Evolutionary conservation across 2,797 vertebrate genomes (phyloP).

Genomic region (Schizopygopsis pylzovi): DNA sequence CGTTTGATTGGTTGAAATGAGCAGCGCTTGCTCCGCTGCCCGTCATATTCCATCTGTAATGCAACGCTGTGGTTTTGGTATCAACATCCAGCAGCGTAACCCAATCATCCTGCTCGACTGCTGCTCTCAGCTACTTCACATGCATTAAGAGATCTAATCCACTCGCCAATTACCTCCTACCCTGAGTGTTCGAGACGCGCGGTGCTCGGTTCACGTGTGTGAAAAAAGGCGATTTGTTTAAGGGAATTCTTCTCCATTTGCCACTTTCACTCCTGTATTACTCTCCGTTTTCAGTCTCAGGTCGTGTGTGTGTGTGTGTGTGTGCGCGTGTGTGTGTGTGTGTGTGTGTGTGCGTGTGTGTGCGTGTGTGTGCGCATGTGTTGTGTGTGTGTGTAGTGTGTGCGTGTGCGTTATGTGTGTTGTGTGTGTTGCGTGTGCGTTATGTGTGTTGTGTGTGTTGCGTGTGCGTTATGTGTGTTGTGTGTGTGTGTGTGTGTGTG

Average conservation of each 20-base stretch:
- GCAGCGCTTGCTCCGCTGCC: constrained; percentile 32
- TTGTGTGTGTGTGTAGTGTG: not conserved
- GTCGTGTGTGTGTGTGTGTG: not conserved
- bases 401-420: not conserved
- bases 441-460: not conserved
- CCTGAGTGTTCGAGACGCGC: constrained; percentile 29
- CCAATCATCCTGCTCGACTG: constrained; percentile 52
- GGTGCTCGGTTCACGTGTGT: not conserved
- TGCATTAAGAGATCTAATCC: constrained; percentile 62
- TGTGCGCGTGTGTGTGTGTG: not conserved
- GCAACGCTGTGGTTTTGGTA: constrained; percentile 53
- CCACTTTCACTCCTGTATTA: not conserved
- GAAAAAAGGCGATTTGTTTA: constrained; percentile 5
- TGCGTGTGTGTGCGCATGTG: not conserved
- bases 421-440: too few species aligned
- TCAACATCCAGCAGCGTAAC: constrained; percentile 57
- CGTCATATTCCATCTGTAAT: constrained; percentile 58
- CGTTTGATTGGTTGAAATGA: constrained; percentile 42
- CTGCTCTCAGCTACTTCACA: constrained; percentile 50
- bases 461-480: not conserved
- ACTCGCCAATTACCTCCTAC: constrained; percentile 46
- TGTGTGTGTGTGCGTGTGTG: not conserved
- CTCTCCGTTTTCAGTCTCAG: not conserved
- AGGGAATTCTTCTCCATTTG: not conserved
- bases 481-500: not conserved